phyloP scores from a whole-genome alignment of 2,113 vertebrate species.

The Origma solitaria region DNA sequence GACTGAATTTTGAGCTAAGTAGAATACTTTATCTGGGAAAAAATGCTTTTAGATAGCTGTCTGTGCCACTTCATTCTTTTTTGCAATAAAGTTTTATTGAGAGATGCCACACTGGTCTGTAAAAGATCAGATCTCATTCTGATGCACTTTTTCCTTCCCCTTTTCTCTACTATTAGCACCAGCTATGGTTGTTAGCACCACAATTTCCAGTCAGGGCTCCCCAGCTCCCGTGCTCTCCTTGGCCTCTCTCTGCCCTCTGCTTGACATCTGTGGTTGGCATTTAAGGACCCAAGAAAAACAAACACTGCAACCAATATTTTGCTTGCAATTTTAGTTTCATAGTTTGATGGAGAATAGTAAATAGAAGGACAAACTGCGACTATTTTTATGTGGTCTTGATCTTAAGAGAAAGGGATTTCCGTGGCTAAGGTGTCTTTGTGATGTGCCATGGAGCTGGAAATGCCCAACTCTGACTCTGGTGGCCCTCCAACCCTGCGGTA shows the following conservation, averaged over 20 bases:
- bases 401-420: neutral
- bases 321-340: neutral
- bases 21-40: neutral
- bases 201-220: neutral
- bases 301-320: neutral
- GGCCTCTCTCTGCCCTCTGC: neutral
- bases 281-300: neutral
- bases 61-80: neutral
- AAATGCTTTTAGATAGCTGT: neutral
- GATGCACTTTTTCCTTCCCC: neutral
- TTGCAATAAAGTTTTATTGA: neutral
- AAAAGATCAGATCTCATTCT: neutral
- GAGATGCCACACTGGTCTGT: neutral
- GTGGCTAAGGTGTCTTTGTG: rapidly evolving
- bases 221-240: neutral
- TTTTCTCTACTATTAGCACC: neutral
- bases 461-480: neutral
- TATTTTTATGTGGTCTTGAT: neutral
- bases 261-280: neutral
- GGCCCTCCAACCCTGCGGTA: neutral
- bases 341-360: neutral
- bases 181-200: neutral
- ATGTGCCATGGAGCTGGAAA: neutral
- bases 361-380: neutral
- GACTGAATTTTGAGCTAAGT: neutral